A percentile compares a stretch with the other conserved stretches of the same genome.
phyloP scores from a whole-genome alignment of 2,888 invertebrate species.

The Strigamia crassipes region DNA sequence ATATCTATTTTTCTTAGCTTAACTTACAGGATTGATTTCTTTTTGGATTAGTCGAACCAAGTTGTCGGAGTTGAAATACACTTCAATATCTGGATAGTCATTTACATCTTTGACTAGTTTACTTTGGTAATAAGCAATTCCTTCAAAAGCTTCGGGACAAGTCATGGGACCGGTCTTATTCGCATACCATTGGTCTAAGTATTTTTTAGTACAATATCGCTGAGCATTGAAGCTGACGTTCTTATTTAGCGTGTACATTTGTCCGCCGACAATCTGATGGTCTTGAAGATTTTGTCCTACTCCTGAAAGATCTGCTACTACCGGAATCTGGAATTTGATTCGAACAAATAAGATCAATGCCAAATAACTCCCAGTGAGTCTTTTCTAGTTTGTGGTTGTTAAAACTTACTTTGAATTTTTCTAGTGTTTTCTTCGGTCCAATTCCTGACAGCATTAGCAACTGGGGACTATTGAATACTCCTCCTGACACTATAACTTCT shows the following conservation, averaged over 20 bases:
- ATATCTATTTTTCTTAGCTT: background rate
- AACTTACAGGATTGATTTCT: background rate
- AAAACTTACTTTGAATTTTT: background rate
- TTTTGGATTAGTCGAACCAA: background rate
- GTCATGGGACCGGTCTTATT: slow-evolving; percentile 14
- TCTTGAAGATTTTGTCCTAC: slow-evolving; percentile 25
- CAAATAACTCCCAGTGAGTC: too few species aligned
- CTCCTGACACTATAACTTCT: slow-evolving; percentile 24
- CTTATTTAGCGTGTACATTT: background rate
- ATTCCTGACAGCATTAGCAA: slow-evolving; percentile 25
- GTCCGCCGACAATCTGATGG: background rate
- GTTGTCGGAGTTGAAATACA: background rate
- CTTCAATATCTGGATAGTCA: background rate
- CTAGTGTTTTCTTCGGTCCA: background rate
- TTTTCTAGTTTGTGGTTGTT: background rate
- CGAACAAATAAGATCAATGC: too few species aligned
- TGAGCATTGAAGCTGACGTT: background rate
- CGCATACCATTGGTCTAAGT: background rate
- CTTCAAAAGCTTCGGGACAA: background rate
- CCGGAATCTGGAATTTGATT: background rate
- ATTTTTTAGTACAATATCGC: background rate
- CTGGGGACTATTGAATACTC: slow-evolving; percentile 13
- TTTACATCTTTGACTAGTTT: background rate
- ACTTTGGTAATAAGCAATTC: background rate
- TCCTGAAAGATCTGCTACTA: background rate